These are phyloP conservation scores for Anagrus nilaparvatae DNA, from an alignment of 1,140 invertebrate genomes.

Conservation along the genomic window DNA sequence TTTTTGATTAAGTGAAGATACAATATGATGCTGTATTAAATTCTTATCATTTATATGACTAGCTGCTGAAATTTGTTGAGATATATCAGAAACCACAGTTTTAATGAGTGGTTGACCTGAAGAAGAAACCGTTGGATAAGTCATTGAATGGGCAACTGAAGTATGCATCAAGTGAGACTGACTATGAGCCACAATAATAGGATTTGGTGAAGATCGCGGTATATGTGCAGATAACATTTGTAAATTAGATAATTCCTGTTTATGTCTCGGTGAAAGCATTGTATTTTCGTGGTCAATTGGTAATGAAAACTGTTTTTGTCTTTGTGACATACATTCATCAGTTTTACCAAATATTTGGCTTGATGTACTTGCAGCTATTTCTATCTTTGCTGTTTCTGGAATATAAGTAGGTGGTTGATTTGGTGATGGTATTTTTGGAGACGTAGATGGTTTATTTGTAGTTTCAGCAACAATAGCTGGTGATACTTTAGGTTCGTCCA, in stretches of 20 bases:
- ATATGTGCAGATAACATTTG: slow-evolving; percentile 32
- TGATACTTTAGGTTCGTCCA: slow-evolving; percentile 37
- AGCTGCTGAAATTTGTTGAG: slow-evolving; percentile 20
- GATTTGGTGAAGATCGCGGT: slow-evolving; percentile 38
- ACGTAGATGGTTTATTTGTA: slow-evolving; percentile 36
- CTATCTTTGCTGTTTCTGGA: slow-evolving; percentile 39
- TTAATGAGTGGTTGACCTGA: slow-evolving; percentile 30
- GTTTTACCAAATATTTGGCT: slow-evolving; percentile 28
- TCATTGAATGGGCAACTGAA: slow-evolving; percentile 25
- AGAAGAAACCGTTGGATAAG: slow-evolving; percentile 17
- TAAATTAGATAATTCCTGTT: slow-evolving; percentile 28
- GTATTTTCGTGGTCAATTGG: slow-evolving; percentile 17
- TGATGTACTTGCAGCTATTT: slow-evolving; percentile 31
- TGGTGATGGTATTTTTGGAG: slow-evolving; percentile 38
- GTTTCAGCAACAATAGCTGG: slow-evolving; percentile 32
- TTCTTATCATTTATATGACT: background rate
- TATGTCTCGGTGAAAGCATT: slow-evolving; percentile 29
- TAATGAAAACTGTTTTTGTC: slow-evolving; percentile 23
- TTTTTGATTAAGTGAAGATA: slow-evolving; percentile 2
- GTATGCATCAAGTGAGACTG: slow-evolving; percentile 30
- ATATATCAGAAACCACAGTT: slow-evolving; percentile 27
- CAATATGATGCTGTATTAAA: background rate
- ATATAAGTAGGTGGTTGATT: slow-evolving; percentile 40
- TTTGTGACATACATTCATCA: slow-evolving; percentile 18
- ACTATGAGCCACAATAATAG: slow-evolving; percentile 41